Percentiles rank a stretch among this genome's conserved stretches.
phyloP scores from a whole-genome alignment of 2,797 vertebrate genomes.

The Lepilemur septentrionalis region DNA sequence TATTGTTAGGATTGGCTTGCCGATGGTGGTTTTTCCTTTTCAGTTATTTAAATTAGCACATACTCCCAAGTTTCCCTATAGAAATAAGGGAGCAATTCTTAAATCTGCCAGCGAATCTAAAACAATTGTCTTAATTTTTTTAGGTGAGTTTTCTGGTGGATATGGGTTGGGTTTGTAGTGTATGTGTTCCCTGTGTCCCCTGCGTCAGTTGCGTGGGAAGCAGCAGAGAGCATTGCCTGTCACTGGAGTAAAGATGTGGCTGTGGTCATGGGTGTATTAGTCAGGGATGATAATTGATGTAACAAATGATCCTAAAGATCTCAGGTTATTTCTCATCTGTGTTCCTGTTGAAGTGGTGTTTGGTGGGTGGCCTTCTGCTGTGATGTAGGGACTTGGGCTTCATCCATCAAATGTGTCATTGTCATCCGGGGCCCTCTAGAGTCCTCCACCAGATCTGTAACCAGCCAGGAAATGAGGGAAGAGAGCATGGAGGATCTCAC shows the following conservation, averaged over 20 bases:
- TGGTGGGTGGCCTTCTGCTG: neutral
- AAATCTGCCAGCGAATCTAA: neutral
- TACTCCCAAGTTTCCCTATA: neutral
- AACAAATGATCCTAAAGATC: neutral
- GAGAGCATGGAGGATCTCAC: neutral
- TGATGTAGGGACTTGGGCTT: neutral
- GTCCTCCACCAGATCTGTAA: neutral
- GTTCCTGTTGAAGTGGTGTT: neutral
- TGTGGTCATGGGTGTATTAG: accelerated
- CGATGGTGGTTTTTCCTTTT: neutral
- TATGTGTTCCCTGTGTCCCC: neutral
- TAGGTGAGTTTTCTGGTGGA: neutral
- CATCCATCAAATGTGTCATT: neutral
- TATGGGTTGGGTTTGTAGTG: neutral
- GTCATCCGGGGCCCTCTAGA: neutral
- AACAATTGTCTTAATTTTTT: neutral
- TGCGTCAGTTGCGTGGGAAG: neutral
- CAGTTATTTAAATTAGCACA: neutral
- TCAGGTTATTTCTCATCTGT: neutral
- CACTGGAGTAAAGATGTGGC: neutral
- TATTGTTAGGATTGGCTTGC: neutral
- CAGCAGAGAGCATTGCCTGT: accelerated
- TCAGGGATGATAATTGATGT: neutral
- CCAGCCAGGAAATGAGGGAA: neutral
- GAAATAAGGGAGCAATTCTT: neutral